These are phyloP conservation scores for Criorhina ranunculi DNA, from an alignment of 2,888 invertebrate genomes.

Conservation along the genomic window DNA sequence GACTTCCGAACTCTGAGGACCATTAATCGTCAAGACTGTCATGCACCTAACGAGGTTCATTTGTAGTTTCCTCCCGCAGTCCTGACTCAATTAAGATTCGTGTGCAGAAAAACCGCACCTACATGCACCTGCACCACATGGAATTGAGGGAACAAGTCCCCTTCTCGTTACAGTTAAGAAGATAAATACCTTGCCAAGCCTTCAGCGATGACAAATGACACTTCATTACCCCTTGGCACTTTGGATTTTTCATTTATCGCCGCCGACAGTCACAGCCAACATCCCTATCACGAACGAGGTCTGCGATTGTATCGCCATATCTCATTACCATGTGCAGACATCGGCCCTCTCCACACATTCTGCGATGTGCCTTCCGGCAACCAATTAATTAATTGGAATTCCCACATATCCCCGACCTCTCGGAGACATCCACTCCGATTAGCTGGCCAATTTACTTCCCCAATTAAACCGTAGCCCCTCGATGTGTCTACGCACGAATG, in stretches of 20 bases:
- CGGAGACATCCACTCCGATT: conserved; percentile 10
- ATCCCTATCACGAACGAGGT: background rate
- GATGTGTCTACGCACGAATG: conserved; percentile 39
- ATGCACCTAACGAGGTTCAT: too few relatives aligned
- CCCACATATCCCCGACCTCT: conserved; percentile 15
- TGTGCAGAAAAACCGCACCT: too few relatives aligned
- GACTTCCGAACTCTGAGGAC: too few relatives aligned
- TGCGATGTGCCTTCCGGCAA: conserved; percentile 48
- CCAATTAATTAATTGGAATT: conserved; percentile 56
- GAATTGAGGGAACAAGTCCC: too few relatives aligned
- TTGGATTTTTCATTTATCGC: background rate
- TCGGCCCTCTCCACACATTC: conserved; percentile 28
- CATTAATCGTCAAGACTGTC: too few relatives aligned
- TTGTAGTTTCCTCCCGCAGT: too few relatives aligned
- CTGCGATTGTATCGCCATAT: conserved; percentile 28
- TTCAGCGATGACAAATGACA: too few relatives aligned
- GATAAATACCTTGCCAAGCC: too few relatives aligned
- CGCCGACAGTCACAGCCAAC: background rate
- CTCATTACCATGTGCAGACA: conserved; percentile 51
- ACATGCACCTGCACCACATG: too few relatives aligned
- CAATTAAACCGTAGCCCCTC: conserved; percentile 30
- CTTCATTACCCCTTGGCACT: background rate
- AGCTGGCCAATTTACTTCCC: conserved; percentile 27
- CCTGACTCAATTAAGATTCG: too few relatives aligned
- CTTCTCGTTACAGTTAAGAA: too few relatives aligned